Evolutionary conservation across 2,797 vertebrate species (phyloP).

Genomic region (Mormyrus proboscirostris): DNA sequence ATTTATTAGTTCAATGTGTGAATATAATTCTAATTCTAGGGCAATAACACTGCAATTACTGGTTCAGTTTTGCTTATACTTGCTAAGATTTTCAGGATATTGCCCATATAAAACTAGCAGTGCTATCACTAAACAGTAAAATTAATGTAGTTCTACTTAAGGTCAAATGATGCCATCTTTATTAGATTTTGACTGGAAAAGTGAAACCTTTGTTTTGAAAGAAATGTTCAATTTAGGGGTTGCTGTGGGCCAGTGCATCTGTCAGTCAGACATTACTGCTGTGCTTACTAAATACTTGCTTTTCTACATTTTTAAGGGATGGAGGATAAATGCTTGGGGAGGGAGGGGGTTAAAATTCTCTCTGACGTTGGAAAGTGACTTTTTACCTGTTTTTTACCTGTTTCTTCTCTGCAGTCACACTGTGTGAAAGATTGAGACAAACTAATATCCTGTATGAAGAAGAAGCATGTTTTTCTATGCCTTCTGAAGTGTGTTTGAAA

Average conservation of each 20-base stretch:
- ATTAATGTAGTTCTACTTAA: background rate
- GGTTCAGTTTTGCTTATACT: background rate
- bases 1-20: background rate
- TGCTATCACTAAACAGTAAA: background rate
- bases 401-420: background rate
- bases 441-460: background rate
- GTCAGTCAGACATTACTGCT: background rate
- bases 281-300: background rate
- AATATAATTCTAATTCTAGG: background rate
- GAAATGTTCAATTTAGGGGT: background rate
- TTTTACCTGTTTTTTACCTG: background rate
- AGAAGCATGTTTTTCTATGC: slow-evolving; percentile 35
- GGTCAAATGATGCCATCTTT: background rate
- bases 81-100: background rate
- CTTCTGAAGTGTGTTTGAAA: slow-evolving; percentile 63
- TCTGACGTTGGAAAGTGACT: background rate
- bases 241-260: background rate
- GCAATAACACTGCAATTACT: background rate
- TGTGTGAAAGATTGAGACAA: background rate
- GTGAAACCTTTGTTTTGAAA: background rate
- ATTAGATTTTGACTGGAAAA: background rate
- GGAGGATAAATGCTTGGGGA: background rate
- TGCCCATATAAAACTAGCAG: background rate
- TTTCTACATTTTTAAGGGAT: background rate
- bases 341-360: background rate